Percentiles rank a stretch among this genome's conserved stretches.
Evolutionary conservation across 2,113 vertebrate species (phyloP).

Genomic region (Anas platyrhynchos): DNA sequence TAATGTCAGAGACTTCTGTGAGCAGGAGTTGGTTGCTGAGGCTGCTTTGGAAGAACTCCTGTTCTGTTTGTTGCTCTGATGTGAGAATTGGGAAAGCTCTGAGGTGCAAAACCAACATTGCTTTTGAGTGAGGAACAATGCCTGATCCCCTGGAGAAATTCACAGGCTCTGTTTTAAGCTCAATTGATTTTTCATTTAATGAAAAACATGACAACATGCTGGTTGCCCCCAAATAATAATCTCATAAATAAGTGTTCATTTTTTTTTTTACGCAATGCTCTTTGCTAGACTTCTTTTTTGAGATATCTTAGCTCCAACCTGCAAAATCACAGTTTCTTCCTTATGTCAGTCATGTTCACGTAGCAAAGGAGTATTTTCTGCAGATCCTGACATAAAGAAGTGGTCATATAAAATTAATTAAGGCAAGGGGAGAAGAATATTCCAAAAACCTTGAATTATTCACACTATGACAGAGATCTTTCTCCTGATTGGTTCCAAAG

Average conservation of each 20-base stretch:
- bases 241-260: background rate
- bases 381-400: background rate
- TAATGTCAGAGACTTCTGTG: background rate
- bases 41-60: background rate
- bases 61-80: background rate
- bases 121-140: background rate
- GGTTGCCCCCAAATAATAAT: background rate
- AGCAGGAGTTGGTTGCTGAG: background rate
- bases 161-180: background rate
- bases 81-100: conserved; percentile 38
- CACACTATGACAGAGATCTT: background rate
- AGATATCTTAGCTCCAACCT: background rate
- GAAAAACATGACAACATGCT: background rate
- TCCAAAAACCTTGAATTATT: conserved; percentile 36
- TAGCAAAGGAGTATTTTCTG: conserved; percentile 31
- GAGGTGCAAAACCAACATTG: background rate
- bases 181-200: conserved; percentile 45
- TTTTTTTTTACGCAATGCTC: conserved; percentile 13
- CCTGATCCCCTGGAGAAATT: conserved; percentile 24
- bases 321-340: background rate
- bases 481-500: conserved; percentile 15
- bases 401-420: conserved; percentile 21
- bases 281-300: conserved; percentile 10
- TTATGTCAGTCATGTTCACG: background rate
- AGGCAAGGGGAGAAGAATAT: background rate